These are phyloP conservation scores for Canis aureus DNA, from an alignment of 2,113 vertebrate species.

Conservation along the genomic window DNA sequence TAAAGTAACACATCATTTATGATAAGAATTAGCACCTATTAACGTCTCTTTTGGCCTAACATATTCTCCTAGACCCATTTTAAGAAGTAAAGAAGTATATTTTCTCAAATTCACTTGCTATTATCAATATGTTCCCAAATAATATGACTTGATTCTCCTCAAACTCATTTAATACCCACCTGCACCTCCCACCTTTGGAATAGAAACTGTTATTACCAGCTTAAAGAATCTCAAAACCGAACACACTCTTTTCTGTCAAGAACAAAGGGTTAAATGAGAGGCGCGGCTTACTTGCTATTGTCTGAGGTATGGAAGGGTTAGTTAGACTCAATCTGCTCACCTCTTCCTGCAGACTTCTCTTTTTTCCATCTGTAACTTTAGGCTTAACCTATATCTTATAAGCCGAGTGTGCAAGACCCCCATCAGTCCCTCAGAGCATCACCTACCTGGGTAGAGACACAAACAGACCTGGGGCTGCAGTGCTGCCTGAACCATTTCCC, in stretches of 20 bases:
- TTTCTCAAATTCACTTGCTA: conserved; percentile 11
- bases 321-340: background rate
- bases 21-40: conserved; percentile 37
- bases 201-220: background rate
- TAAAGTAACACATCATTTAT: conserved; percentile 52
- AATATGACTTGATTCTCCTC: conserved; percentile 22
- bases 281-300: accelerated
- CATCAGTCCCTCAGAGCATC: background rate
- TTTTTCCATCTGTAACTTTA: conserved; percentile 15
- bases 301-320: background rate
- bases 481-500: background rate
- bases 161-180: background rate
- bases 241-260: background rate
- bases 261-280: conserved; percentile 12
- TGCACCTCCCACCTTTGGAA: background rate
- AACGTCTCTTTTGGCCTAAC: conserved; percentile 25
- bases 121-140: background rate
- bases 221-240: background rate
- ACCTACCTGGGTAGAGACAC: background rate
- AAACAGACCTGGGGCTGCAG: background rate
- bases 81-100: conserved; percentile 42
- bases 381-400: conserved; percentile 58
- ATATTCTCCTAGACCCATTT: background rate
- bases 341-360: background rate
- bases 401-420: background rate